phyloP scores from a whole-genome alignment of 1,140 invertebrate species.

The Conus betulinus region DNA sequence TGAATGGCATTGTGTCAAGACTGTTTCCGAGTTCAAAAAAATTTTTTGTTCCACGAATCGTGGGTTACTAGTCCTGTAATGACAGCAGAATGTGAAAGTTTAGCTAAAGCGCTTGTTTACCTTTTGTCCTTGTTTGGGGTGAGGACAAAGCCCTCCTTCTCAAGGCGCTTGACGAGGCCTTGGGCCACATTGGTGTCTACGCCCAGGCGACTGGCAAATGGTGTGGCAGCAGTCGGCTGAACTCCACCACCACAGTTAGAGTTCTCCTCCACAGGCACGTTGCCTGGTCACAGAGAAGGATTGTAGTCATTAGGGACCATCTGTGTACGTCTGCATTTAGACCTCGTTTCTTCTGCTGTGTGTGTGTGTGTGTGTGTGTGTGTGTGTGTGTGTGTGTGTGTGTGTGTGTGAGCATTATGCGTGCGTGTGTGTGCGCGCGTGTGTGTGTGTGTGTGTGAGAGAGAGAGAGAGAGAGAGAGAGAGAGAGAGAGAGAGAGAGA shows the following conservation, averaged over 20 bases:
- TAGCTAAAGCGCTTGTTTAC: slow-evolving; percentile 39
- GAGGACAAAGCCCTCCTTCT: slow-evolving; percentile 71
- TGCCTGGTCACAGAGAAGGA: slow-evolving; percentile 50
- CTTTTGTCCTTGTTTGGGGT: slow-evolving; percentile 62
- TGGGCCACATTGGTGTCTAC: slow-evolving; percentile 70
- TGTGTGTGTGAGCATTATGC: not conserved
- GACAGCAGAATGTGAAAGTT: not conserved
- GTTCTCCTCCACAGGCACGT: slow-evolving; percentile 73
- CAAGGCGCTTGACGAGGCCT: slow-evolving; percentile 70
- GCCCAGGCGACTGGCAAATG: slow-evolving; percentile 67
- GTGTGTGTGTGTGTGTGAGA: not conserved
- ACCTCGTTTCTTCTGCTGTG: no score
- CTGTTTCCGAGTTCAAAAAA: no score
- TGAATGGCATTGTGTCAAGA: no score
- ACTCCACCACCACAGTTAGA: slow-evolving; percentile 63
- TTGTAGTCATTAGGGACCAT: not conserved
- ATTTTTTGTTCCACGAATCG: no score
- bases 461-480: no score
- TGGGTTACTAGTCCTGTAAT: no score
- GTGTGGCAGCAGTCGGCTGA: slow-evolving; percentile 60
- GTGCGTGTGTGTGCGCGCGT: not conserved
- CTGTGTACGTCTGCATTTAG: not conserved
- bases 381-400: not conserved
- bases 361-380: not conserved
- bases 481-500: no score